Evolutionary conservation across 2,888 invertebrate species (phyloP).

Genomic region (Oasisia sp.): DNA sequence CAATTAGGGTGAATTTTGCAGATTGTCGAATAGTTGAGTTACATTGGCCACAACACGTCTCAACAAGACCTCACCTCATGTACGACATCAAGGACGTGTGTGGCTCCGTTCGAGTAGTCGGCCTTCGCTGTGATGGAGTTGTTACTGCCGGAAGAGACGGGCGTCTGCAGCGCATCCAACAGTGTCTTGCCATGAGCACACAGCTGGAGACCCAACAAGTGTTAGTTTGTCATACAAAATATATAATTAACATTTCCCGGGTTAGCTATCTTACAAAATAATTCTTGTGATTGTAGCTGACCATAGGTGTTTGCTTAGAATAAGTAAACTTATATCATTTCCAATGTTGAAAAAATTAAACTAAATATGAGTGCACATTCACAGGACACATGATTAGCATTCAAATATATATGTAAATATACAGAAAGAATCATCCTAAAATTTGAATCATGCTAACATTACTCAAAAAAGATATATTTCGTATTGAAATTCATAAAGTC

Average conservation of each 20-base stretch:
- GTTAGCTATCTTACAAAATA: neutral
- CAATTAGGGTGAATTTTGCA: too few relatives aligned
- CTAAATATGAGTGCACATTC: neutral
- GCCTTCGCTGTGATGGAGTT: conserved; percentile 69
- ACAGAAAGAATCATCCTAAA: neutral
- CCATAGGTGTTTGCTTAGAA: neutral
- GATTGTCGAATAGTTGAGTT: too few relatives aligned
- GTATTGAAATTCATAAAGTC: neutral
- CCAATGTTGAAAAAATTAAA: neutral
- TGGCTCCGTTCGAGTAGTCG: conserved; percentile 94
- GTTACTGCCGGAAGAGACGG: conserved; percentile 61
- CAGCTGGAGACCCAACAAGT: conserved; percentile 55
- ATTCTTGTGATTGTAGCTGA: neutral
- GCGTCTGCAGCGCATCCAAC: conserved; percentile 67
- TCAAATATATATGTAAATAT: neutral
- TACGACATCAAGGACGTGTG: conserved; percentile 94
- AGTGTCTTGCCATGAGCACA: conserved; percentile 68
- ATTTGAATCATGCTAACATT: neutral
- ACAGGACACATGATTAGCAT: neutral
- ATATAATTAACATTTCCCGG: neutral
- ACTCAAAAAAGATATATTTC: neutral
- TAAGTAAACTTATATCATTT: neutral
- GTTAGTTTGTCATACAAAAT: neutral
- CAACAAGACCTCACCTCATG: conserved; percentile 74
- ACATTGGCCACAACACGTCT: neutral